These are phyloP conservation scores for Fukomys damarensis DNA, from an alignment of 2,113 vertebrate species.

Conservation along the genomic window DNA sequence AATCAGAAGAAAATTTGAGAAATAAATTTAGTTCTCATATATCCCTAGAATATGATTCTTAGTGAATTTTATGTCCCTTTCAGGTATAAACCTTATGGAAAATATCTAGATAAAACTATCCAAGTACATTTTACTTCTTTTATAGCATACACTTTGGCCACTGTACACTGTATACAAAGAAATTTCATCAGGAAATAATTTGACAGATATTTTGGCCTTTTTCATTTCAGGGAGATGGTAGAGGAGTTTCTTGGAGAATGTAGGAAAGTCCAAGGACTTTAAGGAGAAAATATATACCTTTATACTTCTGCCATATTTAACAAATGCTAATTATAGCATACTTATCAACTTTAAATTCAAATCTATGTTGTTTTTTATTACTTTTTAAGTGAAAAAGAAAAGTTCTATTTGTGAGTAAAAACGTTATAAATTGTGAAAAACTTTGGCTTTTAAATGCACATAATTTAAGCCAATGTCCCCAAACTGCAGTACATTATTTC, in stretches of 20 bases:
- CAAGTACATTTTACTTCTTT: neutral
- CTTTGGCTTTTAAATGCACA: neutral
- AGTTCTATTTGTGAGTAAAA: neutral
- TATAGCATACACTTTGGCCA: neutral
- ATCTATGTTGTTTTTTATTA: neutral
- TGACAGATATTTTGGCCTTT: neutral
- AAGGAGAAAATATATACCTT: neutral
- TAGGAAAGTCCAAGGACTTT: neutral
- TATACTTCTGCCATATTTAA: neutral
- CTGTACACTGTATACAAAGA: neutral
- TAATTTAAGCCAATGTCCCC: slow-evolving; percentile 8
- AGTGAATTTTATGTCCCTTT: neutral
- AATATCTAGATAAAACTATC: neutral
- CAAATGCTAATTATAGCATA: neutral
- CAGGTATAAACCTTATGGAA: neutral
- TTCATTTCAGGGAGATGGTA: neutral
- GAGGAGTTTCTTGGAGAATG: neutral
- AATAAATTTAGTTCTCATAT: neutral
- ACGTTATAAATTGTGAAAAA: neutral
- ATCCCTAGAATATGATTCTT: neutral
- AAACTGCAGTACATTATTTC: neutral
- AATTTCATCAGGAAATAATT: neutral
- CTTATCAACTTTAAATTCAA: neutral
- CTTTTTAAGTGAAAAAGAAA: neutral
- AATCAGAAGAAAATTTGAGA: neutral